Percentiles rank a stretch among this genome's conserved stretches.
phyloP scores from a whole-genome alignment of 2,797 vertebrate genomes.

The Sebastes goodei region DNA sequence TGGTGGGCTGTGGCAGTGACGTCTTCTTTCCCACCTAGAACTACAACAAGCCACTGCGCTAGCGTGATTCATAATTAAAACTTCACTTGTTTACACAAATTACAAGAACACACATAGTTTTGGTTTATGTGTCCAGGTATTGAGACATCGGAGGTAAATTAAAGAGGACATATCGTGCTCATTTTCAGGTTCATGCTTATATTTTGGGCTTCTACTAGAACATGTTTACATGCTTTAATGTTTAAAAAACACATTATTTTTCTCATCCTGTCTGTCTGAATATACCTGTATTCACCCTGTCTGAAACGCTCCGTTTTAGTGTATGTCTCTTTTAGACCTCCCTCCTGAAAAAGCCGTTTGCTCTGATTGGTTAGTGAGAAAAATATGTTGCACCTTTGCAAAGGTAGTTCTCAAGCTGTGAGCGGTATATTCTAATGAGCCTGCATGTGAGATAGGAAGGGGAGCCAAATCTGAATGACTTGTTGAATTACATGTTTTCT shows the following conservation, averaged over 20 bases:
- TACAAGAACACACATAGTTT: background rate
- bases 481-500: background rate
- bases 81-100: background rate
- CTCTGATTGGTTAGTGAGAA: background rate
- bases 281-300: background rate
- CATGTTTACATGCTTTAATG: background rate
- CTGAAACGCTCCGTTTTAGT: too few species aligned
- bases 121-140: background rate
- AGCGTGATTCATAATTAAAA: background rate
- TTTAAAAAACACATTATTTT: too few species aligned
- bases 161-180: background rate
- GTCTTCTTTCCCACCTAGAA: background rate
- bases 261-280: background rate
- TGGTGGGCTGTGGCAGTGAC: background rate
- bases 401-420: too few species aligned
- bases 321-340: background rate
- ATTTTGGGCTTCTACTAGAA: background rate
- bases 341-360: background rate
- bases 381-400: too few species aligned
- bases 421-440: background rate
- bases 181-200: background rate
- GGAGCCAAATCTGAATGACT: background rate
- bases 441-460: background rate
- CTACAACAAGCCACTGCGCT: background rate
- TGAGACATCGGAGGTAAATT: background rate